Base-by-base conservation (phyloP, 2,797 vertebrate species). In the Silurus lanzhouensis region DNA sequence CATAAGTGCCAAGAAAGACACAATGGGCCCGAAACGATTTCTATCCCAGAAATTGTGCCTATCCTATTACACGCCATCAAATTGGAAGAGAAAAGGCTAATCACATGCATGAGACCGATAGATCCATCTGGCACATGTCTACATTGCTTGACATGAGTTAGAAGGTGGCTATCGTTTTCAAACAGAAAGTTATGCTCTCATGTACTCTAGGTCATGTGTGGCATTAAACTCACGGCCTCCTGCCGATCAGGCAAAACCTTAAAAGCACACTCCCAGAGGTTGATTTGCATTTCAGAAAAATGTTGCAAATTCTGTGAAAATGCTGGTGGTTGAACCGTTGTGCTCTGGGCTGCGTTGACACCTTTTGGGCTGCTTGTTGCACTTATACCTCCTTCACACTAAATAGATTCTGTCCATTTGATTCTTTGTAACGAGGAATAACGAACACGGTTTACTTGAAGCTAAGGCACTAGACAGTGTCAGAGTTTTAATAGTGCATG, bases 261-360 rank as follows among this genome's bases (percentile, higher is more conserved):
- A 38, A 58, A 27, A 52, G 6, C 63, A 55, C 63, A 10, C 38
- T 66, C 63, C 48, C 81, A 82, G 2, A n/a, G 19, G 66, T 22
- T 38, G 48, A 70, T 82, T 82, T 82, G 52, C 81, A 82, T 71
- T 71, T 14, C 5, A n/a, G 52, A 58, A 60, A 82, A 71, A 60
- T 10, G 58, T 38, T 60, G 66, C 67, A 58, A 82, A 82, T 82
- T 60, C 55, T 38, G 67, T 46, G 9, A 60, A 60, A 82, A 71
- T n/a, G 19, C 27, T 38, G 25, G 25, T 20, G 75, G 22, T 66
- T 27, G 7, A 81, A 44, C 79, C n/a, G 66, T 82, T 70, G 52
- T 70, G 48, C 81, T 82, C 81, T 38, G 52, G 66, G 81, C 52
- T 12, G 14, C 58, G 67, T n/a, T 60, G 13, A 46, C 20, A 60